Conservation (phyloP, 1,140 invertebrate species). For the Vollenhovia emeryi region DNA sequence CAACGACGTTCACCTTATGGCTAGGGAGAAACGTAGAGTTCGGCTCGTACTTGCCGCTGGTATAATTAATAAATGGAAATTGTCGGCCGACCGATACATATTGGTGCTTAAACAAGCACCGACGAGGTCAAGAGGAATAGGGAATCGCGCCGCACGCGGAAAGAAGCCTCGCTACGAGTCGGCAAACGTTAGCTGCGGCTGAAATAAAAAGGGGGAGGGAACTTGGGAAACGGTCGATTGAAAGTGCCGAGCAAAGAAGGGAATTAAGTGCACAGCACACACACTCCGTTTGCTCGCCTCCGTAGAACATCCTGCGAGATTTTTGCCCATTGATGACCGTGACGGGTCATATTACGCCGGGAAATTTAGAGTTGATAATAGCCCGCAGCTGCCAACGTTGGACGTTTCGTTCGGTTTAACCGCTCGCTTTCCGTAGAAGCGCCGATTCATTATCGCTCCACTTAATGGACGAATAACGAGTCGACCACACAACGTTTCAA, state of each 20-base stretch:
- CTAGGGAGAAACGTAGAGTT: slow-evolving; percentile 19
- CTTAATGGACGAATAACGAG: slow-evolving; percentile 17
- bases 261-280: slow-evolving; percentile 23
- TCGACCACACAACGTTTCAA: neutral
- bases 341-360: neutral
- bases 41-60: neutral
- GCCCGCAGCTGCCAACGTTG: neutral
- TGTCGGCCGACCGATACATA: neutral
- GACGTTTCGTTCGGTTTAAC: neutral
- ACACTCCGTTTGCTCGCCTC: slow-evolving; percentile 4
- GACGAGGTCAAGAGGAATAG: neutral
- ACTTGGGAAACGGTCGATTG: neutral
- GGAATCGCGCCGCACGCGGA: neutral
- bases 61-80: slow-evolving; percentile 64
- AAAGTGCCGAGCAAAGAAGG: slow-evolving; percentile 20
- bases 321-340: neutral
- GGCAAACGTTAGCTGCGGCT: neutral
- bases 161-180: neutral
- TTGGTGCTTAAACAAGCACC: slow-evolving; percentile 31
- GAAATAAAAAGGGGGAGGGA: slow-evolving; percentile 8
- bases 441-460: neutral
- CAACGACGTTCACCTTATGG: neutral
- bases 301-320: slow-evolving; percentile 18
- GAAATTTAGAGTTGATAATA: slow-evolving; percentile 12
- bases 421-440: neutral